Evolutionary conservation across 2,888 invertebrate species (phyloP), one percentile per base, ranked within the genome.

Genomic region (Phasia obesa): DNA sequence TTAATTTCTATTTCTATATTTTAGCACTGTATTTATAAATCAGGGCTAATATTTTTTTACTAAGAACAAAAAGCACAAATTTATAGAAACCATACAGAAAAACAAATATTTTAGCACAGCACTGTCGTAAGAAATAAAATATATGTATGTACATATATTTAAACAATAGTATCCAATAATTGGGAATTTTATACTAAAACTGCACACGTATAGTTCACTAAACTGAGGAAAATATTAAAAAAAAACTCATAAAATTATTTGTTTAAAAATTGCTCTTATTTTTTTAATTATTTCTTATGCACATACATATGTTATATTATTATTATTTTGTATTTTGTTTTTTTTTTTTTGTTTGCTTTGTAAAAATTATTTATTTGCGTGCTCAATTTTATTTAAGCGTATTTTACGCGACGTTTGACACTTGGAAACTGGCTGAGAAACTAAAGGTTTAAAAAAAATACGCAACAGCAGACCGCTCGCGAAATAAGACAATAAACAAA

Each of bases 401-500:
- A 60, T 78, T 77, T 78, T 83, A 83, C 84, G 85, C 86, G 83
- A 77, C 81, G 85, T 85, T 85, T 62, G 85, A 85, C 85, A 84
- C 84, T 86, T 85, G 73, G 76, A 84, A 85, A 87, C 88, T 87
- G 87, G 88, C 86, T 88, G 85, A 87, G 86, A 87, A 86, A 86
- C 86, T 85, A 21, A 73, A 69, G 25, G 31, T 60, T 19, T 31
- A 19, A 67, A 64, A 55, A 84, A 38, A 64, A 27, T 74, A n/a
- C 70, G 49, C 44, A 35, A 31, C 53, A 59, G 53, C 27, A 59
- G 21, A 31, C 64, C 35, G 65, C 64, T 70, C 64, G 23, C 44
- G 59, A 67, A 60, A 69, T 81, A 42, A 47, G 49, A 76, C 53
- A 71, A 74, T 27, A 76, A 74, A 59, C 59, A 17, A 17, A 51